These are phyloP conservation scores for Phenganax stokvisi DNA, from an alignment of 92 coral and sea anemone species.

Conservation along the genomic window DNA sequence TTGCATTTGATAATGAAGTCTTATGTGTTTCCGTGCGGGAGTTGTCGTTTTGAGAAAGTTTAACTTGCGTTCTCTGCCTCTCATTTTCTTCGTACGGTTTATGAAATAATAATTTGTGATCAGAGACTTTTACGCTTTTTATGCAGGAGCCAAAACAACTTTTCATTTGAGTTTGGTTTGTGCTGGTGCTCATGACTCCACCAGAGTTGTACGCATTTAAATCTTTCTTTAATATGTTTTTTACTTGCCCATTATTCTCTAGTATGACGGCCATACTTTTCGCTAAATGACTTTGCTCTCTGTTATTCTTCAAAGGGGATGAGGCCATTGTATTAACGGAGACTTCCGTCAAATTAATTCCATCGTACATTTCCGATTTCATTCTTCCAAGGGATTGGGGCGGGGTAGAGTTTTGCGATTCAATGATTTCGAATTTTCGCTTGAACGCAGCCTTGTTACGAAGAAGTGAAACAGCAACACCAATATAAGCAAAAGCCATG, in stretches of 20 bases:
- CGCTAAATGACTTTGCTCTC: neutral
- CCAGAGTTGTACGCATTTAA: neutral
- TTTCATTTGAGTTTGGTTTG: neutral
- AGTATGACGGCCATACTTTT: neutral
- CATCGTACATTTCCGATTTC: neutral
- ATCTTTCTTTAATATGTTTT: neutral
- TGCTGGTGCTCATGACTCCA: neutral
- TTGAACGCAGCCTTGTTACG: constrained; percentile 28
- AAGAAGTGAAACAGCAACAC: constrained; percentile 30
- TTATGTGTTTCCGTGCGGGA: neutral
- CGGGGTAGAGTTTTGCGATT: neutral
- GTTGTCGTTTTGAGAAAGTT: neutral
- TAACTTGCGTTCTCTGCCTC: neutral
- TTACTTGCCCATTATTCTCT: neutral
- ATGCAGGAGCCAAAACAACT: neutral
- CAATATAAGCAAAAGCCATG: constrained; percentile 27
- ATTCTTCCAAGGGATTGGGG: neutral
- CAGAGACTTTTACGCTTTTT: neutral
- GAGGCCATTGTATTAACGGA: neutral
- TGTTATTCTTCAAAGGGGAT: neutral
- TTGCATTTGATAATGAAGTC: too few relatives aligned
- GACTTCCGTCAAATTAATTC: neutral
- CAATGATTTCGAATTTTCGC: neutral
- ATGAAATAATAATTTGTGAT: neutral
- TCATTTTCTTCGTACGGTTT: neutral